These are phyloP conservation scores for Hydrolagus affinis DNA, from an alignment of 2,113 vertebrate species.

Conservation along the genomic window DNA sequence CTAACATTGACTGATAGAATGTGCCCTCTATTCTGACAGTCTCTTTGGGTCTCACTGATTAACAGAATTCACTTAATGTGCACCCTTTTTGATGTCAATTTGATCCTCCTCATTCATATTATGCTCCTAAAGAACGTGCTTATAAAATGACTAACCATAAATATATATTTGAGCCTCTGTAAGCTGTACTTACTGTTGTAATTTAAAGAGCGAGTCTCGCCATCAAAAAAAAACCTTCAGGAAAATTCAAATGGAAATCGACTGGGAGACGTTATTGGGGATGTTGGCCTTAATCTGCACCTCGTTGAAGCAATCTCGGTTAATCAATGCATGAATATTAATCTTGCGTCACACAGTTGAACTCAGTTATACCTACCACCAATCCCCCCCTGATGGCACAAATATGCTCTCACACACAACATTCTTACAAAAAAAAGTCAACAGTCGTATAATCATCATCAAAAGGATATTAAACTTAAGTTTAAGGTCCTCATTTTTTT, in stretches of 20 bases:
- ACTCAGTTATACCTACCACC: not conserved
- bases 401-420: not conserved
- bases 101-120: too few relatives aligned
- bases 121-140: not conserved
- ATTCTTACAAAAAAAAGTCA: constrained; percentile 4
- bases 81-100: not conserved
- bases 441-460: not conserved
- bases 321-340: not conserved
- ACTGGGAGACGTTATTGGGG: not conserved
- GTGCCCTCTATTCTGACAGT: not conserved
- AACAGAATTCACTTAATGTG: not conserved
- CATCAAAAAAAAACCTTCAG: not conserved
- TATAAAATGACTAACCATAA: not conserved
- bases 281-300: not conserved
- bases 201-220: constrained; percentile 10
- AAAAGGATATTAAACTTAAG: not conserved
- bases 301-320: not conserved
- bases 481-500: constrained; percentile 17
- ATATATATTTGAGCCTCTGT: not conserved
- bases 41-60: not conserved
- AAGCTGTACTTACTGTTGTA: not conserved
- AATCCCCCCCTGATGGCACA: not conserved
- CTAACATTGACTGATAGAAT: not conserved
- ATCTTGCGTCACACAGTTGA: not conserved
- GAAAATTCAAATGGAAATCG: not conserved